A percentile compares a stretch with the other conserved stretches of the same genome.
These are phyloP conservation scores for Abrostola triplasia DNA, from an alignment of 2,888 invertebrate species.

Conservation along the genomic window DNA sequence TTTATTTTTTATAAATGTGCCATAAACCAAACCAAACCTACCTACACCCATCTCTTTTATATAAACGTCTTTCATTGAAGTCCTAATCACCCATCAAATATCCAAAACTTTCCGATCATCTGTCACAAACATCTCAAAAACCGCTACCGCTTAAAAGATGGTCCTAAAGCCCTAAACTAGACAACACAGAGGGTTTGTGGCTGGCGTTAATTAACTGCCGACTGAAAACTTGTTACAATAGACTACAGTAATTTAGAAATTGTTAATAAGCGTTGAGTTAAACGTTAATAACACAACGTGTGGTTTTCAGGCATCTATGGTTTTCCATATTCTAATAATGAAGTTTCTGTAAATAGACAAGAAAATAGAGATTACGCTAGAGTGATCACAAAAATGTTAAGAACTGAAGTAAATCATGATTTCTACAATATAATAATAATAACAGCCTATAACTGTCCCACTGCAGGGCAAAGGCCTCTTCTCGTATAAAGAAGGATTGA, in stretches of 20 bases:
- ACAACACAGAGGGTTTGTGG: constrained; percentile 76
- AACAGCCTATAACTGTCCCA: too few relatives aligned
- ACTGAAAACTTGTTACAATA: constrained; percentile 81
- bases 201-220: constrained; percentile 82
- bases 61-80: too few relatives aligned
- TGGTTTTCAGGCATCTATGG: constrained; percentile 1
- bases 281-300: constrained; percentile 55
- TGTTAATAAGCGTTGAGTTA: constrained; percentile 67
- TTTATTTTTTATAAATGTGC: too few relatives aligned
- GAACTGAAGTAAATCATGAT: too few relatives aligned
- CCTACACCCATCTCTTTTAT: too few relatives aligned
- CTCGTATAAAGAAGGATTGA: too few relatives aligned
- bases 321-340: constrained; percentile 1
- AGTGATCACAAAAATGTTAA: too few relatives aligned
- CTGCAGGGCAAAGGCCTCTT: too few relatives aligned
- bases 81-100: too few relatives aligned
- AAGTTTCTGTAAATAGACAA: not conserved
- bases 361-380: not conserved
- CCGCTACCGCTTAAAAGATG: constrained; percentile 43
- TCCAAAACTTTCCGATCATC: too few relatives aligned
- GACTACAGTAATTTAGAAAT: constrained; percentile 74
- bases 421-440: too few relatives aligned
- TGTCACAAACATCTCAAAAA: constrained; percentile 1
- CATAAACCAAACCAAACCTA: too few relatives aligned
- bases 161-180: constrained; percentile 56